Evolutionary conservation across 2,888 invertebrate species (phyloP), one percentile per base, ranked within the genome.

Genomic region (Caenorhabditis imperialis): DNA sequence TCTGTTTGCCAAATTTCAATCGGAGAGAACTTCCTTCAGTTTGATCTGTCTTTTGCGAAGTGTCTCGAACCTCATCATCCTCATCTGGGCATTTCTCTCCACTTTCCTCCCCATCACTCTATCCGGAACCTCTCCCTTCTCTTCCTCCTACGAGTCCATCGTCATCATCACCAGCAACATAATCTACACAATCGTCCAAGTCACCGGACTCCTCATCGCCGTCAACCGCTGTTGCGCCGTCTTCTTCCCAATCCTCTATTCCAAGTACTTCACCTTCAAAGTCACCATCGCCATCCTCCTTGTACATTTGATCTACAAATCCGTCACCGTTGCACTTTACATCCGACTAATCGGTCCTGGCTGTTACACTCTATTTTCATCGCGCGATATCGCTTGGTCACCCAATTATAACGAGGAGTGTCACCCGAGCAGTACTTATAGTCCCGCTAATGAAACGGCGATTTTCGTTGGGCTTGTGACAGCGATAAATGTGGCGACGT

Each of bases 211-310:
- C 4, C 47, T 54, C 12, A 58, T 69, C n/a, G 69, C 60, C 1
- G 5, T 69, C 5, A 69, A 69, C 18, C 53, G 69, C 6, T 60
- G 60, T 16, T 60, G 51, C 22, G 69, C 69, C 27, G 44, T 69
- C 16, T 69, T 44, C 27, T 8, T 54, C 6, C 60, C 69, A 3
- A 27, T 38, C 1, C 45, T 37, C 20, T 69, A 69, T 25, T 33
- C 53, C 2, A 69, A 54, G 40, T 12, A 47, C 1, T 69, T 58
- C 33, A 54, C 38, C 1, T 33, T 69, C 6, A 47, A 69, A 45
- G 7, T n/a, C 8, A 69, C 69, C 40, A 20, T 42, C 16, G 8
- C 50, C 1, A 14, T 50, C 3, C 10, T 20, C 16, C 18, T 35
- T 7, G 16, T 48, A 2, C 0, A 57, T 8, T 40, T 57, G 30